These are phyloP conservation scores for Cryptocephalus moraei DNA, from an alignment of 2,888 invertebrate species.

Conservation along the genomic window DNA sequence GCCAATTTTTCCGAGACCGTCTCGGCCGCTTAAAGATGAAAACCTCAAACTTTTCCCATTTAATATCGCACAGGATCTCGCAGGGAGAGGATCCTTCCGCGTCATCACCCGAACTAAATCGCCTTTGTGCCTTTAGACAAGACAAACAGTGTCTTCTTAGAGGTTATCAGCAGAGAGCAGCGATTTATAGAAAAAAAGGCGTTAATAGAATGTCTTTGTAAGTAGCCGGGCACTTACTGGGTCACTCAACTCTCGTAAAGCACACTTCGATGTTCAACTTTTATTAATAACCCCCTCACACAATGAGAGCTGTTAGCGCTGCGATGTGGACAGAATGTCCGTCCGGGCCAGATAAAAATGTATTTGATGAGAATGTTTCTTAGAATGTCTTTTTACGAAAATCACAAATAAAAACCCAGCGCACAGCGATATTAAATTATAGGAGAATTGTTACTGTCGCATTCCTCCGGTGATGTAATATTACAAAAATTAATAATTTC, in stretches of 20 bases:
- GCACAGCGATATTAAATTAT: too few relatives aligned
- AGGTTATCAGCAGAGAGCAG: conserved; percentile 7
- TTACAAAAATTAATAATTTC: too few relatives aligned
- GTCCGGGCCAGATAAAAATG: too few relatives aligned
- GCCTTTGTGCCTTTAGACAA: background rate
- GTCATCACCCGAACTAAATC: conserved; percentile 3
- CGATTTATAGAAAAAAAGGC: conserved; percentile 10
- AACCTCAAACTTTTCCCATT: background rate
- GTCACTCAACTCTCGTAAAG: conserved; percentile 7
- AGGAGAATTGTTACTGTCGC: too few relatives aligned
- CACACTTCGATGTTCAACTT: conserved; percentile 7
- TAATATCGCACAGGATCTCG: background rate
- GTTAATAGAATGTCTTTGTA: conserved; percentile 10
- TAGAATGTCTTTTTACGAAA: too few relatives aligned
- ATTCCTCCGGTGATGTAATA: too few relatives aligned
- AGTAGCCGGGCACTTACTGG: conserved; percentile 6
- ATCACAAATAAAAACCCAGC: too few relatives aligned
- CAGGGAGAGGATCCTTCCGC: background rate
- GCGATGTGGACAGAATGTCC: too few relatives aligned
- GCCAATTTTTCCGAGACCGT: background rate
- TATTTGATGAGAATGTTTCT: too few relatives aligned
- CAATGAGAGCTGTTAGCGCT: too few relatives aligned
- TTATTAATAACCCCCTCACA: conserved; percentile 7
- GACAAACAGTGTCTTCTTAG: conserved; percentile 5
- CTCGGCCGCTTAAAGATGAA: background rate